Evolutionary conservation across 2,797 vertebrate genomes (phyloP).

Genomic region (Pantherophis vulpinus): DNA sequence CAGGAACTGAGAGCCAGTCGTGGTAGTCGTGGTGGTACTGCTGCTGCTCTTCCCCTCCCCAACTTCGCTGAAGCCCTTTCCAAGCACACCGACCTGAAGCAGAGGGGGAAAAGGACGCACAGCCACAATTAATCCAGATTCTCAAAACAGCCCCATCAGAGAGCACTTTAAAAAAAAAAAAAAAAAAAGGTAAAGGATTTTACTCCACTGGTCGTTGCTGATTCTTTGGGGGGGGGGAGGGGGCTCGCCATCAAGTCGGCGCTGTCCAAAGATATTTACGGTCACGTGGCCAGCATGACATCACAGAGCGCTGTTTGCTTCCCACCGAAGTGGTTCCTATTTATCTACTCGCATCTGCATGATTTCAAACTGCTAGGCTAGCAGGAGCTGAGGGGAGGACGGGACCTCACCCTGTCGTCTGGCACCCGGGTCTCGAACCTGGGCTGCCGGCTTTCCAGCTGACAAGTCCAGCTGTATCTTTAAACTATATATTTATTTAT

Average conservation of each 20-base stretch:
- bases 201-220: too few species aligned
- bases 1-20: slow-evolving; percentile 94
- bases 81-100: slow-evolving; percentile 84
- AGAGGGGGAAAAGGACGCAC: fast-evolving
- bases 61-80: slow-evolving; percentile 92
- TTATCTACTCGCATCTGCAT: neutral
- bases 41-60: slow-evolving; percentile 83
- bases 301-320: neutral
- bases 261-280: fast-evolving
- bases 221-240: too few species aligned
- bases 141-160: neutral
- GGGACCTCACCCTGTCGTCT: too few species aligned
- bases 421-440: neutral
- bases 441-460: neutral
- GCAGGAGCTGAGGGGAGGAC: neutral
- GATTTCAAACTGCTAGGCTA: neutral
- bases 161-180: too few species aligned
- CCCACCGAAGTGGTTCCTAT: neutral
- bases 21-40: slow-evolving; percentile 63
- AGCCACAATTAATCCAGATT: neutral
- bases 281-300: too few species aligned
- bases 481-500: neutral
- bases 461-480: too few species aligned
- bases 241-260: too few species aligned
- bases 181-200: too few species aligned